A percentile compares a stretch with the other conserved stretches of the same genome.
Conservation (phyloP, 2,113 vertebrate species). For the Thinocorus orbignyianus region DNA sequence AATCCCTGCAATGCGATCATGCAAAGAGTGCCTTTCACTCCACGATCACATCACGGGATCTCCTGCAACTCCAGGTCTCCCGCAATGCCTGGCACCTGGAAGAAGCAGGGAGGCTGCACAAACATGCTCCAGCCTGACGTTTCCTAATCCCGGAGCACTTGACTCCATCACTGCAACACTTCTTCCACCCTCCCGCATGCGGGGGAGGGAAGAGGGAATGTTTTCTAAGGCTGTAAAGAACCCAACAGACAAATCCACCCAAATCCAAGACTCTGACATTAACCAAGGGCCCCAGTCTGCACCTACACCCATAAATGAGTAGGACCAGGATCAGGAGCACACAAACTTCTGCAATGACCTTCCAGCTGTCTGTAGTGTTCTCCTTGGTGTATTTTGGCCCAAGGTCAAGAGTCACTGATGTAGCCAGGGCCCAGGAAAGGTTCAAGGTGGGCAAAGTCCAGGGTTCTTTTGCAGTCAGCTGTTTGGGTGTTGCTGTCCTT, state of each 20-base stretch:
- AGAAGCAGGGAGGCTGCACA: neutral
- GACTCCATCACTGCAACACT: neutral
- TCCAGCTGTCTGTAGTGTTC: too few species aligned
- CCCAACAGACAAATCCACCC: neutral
- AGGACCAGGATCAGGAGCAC: neutral
- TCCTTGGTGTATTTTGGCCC: neutral
- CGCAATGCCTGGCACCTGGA: neutral
- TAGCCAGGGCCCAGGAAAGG: neutral
- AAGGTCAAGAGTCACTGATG: neutral
- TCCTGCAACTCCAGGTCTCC: neutral
- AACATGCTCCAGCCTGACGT: neutral
- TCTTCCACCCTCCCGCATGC: neutral
- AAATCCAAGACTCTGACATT: neutral
- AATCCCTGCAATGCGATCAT: neutral
- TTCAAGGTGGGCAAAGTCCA: neutral
- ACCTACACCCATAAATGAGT: neutral
- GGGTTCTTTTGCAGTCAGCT: neutral
- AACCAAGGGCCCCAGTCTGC: neutral
- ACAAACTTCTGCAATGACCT: neutral
- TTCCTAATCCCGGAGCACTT: neutral
- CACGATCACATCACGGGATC: neutral
- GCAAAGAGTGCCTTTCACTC: neutral
- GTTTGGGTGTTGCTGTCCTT: accelerated
- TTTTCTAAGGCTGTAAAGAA: neutral
- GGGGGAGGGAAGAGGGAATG: neutral